Base-by-base conservation (phyloP, 2,797 vertebrate genomes). In the Calcarius lapponicus region DNA sequence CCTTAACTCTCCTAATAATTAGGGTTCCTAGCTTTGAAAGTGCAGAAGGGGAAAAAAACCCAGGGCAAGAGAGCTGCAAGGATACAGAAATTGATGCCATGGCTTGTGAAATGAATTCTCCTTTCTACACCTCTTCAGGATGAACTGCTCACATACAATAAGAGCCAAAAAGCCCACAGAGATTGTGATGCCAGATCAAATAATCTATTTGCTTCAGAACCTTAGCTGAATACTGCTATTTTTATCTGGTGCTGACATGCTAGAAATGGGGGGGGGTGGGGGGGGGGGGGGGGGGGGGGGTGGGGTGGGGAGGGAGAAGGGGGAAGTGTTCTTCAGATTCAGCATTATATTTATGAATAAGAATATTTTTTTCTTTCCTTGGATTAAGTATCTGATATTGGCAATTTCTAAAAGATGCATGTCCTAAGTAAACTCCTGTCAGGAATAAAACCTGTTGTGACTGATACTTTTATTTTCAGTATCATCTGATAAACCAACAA, bases 21-120 rank as follows among this genome's bases (percentile, higher is more conserved):
- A 60, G 21, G 17, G 15, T 13, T 24, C 4, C 18, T 81, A 53
- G 15, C 28, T 85, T 57, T 66, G 16, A 74, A 71, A 73, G 70
- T 60, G 13, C 32, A 51, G 17, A 65, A 13, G 17, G 2, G 2
- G 0, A 1, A 28, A 57, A 70, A 47, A 32, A n/a, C 1, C 1
- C 13, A n/a, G 42, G 34, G 17, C 47, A 74, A 43, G 29, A 70
- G 21, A 72, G 25, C 24, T 62, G 53, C 26, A 72, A 93, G 43
- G 40, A 54, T 61, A 24, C n/a, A 69, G 56, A 65, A 83, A 66
- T 9, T 73, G 48, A 70, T 80, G 36, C 2, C 34, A 22, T 61
- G 64, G 80, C 29, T 87, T 70, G 10, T 32, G 51, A 91, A 91
- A 86, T 42, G 6, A 80, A 53, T 80, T 78, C 19, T 56, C 28